These are phyloP conservation scores for Bucco capensis DNA, from an alignment of 2,113 vertebrate species.

Conservation along the genomic window DNA sequence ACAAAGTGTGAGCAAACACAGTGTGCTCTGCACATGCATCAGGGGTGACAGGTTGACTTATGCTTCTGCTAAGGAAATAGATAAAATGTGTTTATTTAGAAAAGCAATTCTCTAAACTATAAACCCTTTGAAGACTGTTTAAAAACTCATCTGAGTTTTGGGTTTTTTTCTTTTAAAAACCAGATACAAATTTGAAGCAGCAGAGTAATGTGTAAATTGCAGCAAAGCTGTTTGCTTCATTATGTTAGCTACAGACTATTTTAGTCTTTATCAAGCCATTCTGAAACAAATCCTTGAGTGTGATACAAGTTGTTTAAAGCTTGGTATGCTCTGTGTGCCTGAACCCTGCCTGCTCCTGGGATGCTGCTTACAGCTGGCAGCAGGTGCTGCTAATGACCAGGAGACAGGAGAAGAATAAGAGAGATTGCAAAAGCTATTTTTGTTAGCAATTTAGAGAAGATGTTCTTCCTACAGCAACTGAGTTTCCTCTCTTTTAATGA, in stretches of 20 bases:
- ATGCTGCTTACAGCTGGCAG: not conserved
- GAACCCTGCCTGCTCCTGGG: not conserved
- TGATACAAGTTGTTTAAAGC: not conserved
- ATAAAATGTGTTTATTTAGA: slow-evolving; percentile 1
- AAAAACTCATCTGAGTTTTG: not conserved
- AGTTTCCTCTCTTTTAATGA: not conserved
- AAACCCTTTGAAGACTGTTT: slow-evolving; percentile 7
- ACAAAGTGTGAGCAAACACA: not conserved
- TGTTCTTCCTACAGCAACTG: not conserved
- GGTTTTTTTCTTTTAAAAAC: not conserved
- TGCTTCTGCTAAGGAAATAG: slow-evolving; percentile 11
- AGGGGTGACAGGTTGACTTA: not conserved
- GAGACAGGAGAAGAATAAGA: not conserved
- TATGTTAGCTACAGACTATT: not conserved
- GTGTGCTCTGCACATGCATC: not conserved
- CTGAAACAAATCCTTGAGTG: not conserved
- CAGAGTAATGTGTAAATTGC: not conserved
- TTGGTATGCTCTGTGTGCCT: not conserved
- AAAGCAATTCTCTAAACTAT: slow-evolving; percentile 32
- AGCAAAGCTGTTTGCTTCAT: not conserved
- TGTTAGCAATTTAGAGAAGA: not conserved
- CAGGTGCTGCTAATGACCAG: not conserved
- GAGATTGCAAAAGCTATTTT: not conserved
- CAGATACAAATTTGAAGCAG: not conserved
- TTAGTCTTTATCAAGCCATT: not conserved